Base-by-base conservation (phyloP, 2,888 invertebrate species). In the Rhorus exstirpatorius region DNA sequence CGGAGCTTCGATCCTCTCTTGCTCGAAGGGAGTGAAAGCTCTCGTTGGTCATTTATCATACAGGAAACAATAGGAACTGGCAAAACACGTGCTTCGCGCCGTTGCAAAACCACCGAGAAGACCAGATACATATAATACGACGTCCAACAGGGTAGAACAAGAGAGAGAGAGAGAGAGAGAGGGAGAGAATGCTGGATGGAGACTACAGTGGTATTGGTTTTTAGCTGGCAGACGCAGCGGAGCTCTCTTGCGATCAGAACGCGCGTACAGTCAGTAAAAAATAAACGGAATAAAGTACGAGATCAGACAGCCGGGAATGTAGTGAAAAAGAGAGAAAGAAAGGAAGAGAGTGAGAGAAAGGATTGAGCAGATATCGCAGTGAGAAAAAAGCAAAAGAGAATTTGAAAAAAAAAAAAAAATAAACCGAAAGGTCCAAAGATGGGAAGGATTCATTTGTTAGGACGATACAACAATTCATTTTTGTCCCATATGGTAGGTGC, bases 1-100 rank as follows among this genome's bases (percentile, higher is more conserved):
- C 70, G 70, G 60, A 67, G 72, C 77, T 79, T 80, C 63, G 65
- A 55, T 68, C 21, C 49, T 68, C 44, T 63, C 79, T 76, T 44
- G 60, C 72, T 77, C 44, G 51, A 81, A 70, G 77, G 71, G 71
- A 74, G 80, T 75, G 61, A 53, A 74, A 84, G 75, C 70, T 70
- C 81, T 75, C 83, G 79, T 79, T 68, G 80, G 74, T 88, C 91
- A 90, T 92, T 92, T 91, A 92, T 92, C 92, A 92, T 92, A 92
- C 88, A 92, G 92, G 88, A 92, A 92, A 92, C 92, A 92, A 92
- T 92, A 92, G 92, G 90, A 92, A 92, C 92, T 92, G 92, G 92
- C 92, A 92, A 92, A 92, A 92, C 92, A 92, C 92, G 91, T 92
- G 92, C 92, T 92, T 92, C 92, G 92, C 92, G 89, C 92, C 91